Evolutionary conservation across 2,888 invertebrate species (phyloP).

Genomic region (Aleiodes alternator): DNA sequence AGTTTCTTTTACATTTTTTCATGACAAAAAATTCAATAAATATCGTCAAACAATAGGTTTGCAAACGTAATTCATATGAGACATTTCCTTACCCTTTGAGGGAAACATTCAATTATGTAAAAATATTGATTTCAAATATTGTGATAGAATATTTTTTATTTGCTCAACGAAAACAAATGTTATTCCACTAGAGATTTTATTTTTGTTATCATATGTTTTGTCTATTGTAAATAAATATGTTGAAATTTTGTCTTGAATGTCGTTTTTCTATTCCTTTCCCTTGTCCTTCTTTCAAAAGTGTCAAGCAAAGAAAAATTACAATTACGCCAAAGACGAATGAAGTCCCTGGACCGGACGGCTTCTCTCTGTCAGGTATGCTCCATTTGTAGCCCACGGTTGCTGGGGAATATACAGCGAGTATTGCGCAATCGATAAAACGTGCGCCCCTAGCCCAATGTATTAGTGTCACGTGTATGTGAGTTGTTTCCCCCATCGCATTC

Average conservation of each 20-base stretch:
- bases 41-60: too few relatives aligned
- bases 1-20: too few relatives aligned
- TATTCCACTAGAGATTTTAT: background rate
- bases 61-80: too few relatives aligned
- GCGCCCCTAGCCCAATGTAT: slow-evolving; percentile 21
- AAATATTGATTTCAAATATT: background rate
- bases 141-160: background rate
- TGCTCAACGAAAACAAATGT: background rate
- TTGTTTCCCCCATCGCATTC: background rate
- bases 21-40: too few relatives aligned
- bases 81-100: too few relatives aligned
- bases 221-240: background rate
- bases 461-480: slow-evolving; percentile 23
- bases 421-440: slow-evolving; percentile 51
- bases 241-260: background rate
- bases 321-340: slow-evolving; percentile 12
- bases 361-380: slow-evolving; percentile 42
- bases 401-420: slow-evolving; percentile 41
- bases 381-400: slow-evolving; percentile 46
- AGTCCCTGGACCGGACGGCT: slow-evolving; percentile 35
- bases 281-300: too few relatives aligned
- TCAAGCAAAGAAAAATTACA: background rate
- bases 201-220: background rate
- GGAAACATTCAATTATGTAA: background rate
- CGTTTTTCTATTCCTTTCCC: too few relatives aligned